Evolutionary conservation across 1,140 invertebrate genomes (phyloP), one percentile per base, ranked within the genome.

Genomic region (Cephus cinctus): DNA sequence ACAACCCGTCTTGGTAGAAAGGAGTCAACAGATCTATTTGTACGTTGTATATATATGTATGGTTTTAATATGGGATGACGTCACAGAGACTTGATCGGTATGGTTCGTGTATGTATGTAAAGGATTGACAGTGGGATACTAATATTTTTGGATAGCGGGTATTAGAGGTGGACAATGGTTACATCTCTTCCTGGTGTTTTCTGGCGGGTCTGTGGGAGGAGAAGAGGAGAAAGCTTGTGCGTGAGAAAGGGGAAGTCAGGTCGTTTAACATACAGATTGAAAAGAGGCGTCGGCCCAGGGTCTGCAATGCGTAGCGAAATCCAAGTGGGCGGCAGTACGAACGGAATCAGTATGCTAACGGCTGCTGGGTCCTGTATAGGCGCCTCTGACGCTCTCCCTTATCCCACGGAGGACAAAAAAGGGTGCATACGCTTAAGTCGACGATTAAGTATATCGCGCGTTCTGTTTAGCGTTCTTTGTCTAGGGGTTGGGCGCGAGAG

Each of bases 261-360:
- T 22, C 45, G 12, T 27, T 25, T 39, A 22, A 38, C 19, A 46
- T 47, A 23, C 20, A 12, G 15, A 30, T 11, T n/a, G n/a, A 42
- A 31, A 22, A 38, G 39, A 32, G 54, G 48, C 25, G 54, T 52
- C 47, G 18, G 20, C n/a, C n/a, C n/a, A 3, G 50, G 48, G 45
- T 56, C 35, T 41, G 49, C n/a, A n/a, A n/a, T n/a, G n/a, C n/a
- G n/a, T n/a, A n/a, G n/a, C n/a, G n/a, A n/a, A n/a, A n/a, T n/a
- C n/a, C n/a, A n/a, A n/a, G n/a, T n/a, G n/a, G n/a, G n/a, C n/a
- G n/a, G n/a, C n/a, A n/a, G n/a, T n/a, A n/a, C n/a, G n/a, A n/a
- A n/a, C n/a, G n/a, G n/a, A n/a, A n/a, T n/a, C n/a, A n/a, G n/a
- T n/a, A n/a, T n/a, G n/a, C n/a, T n/a, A n/a, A n/a, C n/a, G n/a